Evolutionary conservation across 1,140 invertebrate genomes (phyloP), one percentile per base, ranked within the genome.

Genomic region (Cherax quadricarinatus): DNA sequence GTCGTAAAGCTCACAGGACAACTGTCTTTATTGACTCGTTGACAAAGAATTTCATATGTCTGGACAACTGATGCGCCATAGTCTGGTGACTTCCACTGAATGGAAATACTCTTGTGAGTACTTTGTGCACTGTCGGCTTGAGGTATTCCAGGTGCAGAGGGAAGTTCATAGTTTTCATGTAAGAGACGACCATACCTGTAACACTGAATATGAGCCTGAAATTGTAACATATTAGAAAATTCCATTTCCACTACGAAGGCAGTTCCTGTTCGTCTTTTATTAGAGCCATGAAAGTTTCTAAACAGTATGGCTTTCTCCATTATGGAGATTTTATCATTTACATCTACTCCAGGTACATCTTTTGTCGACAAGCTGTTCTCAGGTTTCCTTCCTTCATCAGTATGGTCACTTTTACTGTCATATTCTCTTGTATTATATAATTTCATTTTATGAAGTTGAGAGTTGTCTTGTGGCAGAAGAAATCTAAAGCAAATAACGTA

Each of bases 181-280:
- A 88, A 14, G 6, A 51, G 75, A 30, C 30, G n/a, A 14, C 86
- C 86, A 62, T 81, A 4, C n/a, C 79, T 88, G 57, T 88, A 88
- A 24, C 24, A 88, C n/a, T 30, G 51, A 4, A 88, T 62, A 12
- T 12, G 16, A 62, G 86, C 86, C 24, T 41, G 1, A 62, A 81
- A 62, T 88, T 57, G 24, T 9, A 62, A 18, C 16, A 53, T 24
- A 9, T 62, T 48, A n/a, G 49, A 80, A 62, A 78, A 60, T 16
- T 88, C 78, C 53, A 60, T 24, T 7, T 7, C 16, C 5, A 88
- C 51, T 41, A 81, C 53, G 62, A 88, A 88, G 12, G 49, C 57
- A 14, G 79, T 62, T 60, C 30, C 53, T 81, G 48, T 66, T 9
- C 24, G 57, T 3, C 24, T 30, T 75, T 80, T 62, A 62, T 88